Evolutionary conservation across 2,797 vertebrate genomes (phyloP), one percentile per base, ranked within the genome.

Genomic region (Simalia tracyae): DNA sequence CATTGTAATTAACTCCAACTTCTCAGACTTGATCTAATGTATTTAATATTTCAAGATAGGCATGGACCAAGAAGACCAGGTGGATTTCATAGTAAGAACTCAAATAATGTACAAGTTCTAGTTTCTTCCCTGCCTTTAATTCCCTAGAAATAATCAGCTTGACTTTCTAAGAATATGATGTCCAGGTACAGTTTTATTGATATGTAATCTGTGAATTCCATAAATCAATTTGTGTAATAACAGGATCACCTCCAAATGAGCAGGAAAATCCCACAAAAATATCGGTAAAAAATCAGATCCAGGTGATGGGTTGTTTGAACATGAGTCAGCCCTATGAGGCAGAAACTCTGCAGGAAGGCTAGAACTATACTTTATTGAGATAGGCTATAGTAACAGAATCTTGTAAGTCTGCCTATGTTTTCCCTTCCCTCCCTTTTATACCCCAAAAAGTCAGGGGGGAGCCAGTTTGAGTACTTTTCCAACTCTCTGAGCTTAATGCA

Each of bases 171-270:
- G 24, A 10, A 90, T 42, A 17, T 85, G 9, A 9, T 5, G 50
- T 90, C 60, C 7, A 56, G 17, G 0, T 50, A 63, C 54, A 8
- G 72, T 81, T 81, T 81, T 81, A 46, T 81, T 42, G 19, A 46
- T 81, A 46, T 24, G 22, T 86, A 31, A 85, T 56, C 31, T 91
- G n/a, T 85, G 50, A 86, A 86, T 90, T 90, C 60, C 11, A 89
- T 24, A 59, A 60, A 81, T 89, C 64, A 85, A 36, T 12, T 11
- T 31, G 22, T n/a, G 14, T 28, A 36, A 2, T 12, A 36, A 57
- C 36, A 59, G 36, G 89, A 28, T 9, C 22, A 36, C 9, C n/a
- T 14, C 59, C 26, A 84, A n/a, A 28, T 50, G 4, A 68, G 15
- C 61, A 86, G 19, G 50, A 42, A 17, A 66, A 68, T 56, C 24